These are phyloP conservation scores for Cryptocephalus moraei DNA, from an alignment of 2,888 invertebrate genomes.

Conservation along the genomic window DNA sequence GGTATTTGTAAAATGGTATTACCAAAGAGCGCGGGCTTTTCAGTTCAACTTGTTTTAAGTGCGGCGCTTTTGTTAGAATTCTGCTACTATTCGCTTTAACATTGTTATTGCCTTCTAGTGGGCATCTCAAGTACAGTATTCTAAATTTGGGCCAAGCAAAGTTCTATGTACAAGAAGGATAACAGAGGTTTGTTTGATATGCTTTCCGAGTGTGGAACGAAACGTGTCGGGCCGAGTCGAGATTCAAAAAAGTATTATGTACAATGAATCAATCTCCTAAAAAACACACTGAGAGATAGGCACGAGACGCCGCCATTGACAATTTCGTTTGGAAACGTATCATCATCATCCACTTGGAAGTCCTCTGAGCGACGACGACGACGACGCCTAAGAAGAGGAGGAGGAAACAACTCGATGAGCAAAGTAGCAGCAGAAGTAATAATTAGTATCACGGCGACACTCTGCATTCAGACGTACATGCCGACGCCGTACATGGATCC, in stretches of 20 bases:
- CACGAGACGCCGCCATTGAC: conserved; percentile 32
- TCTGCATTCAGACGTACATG: conserved; percentile 68
- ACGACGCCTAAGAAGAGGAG: conserved; percentile 10
- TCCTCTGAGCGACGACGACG: conserved; percentile 13
- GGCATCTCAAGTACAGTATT: no score
- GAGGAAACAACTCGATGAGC: conserved; percentile 7
- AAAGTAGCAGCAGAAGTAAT: conserved; percentile 1
- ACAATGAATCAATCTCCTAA: conserved; percentile 13
- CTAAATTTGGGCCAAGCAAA: no score
- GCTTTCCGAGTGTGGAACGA: no score
- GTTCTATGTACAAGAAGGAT: conserved; percentile 9
- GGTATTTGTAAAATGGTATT: no score
- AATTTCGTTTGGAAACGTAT: conserved; percentile 20
- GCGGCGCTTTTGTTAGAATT: no score
- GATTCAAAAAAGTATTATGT: conserved; percentile 4
- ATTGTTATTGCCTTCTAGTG: no score
- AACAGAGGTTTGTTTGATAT: conserved; percentile 8
- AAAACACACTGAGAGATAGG: conserved; percentile 29
- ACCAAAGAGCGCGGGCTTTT: no score
- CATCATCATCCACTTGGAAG: conserved; percentile 21
- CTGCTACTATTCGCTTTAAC: no score
- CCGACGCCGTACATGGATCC: conserved; percentile 86
- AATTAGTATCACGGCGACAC: not conserved
- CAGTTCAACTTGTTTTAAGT: no score
- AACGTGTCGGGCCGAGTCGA: no score